Evolutionary conservation across 2,888 invertebrate genomes (phyloP).

Genomic region (Metalampra italica): DNA sequence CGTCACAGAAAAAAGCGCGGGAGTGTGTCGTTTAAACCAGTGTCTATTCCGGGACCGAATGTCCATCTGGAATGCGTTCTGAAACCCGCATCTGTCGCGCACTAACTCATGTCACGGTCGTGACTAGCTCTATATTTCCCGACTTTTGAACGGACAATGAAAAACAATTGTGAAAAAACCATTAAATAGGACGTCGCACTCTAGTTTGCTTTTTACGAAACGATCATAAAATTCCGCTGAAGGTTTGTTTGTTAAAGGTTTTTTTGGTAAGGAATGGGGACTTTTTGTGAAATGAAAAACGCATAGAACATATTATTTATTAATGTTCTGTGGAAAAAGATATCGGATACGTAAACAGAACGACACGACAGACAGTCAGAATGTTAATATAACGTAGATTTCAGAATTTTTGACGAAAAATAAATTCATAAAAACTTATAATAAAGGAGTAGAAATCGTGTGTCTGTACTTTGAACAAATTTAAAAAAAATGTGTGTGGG

Average conservation of each 20-base stretch:
- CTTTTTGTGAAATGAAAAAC: not conserved
- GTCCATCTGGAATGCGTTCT: constrained; percentile 47
- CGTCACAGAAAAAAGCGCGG: constrained; percentile 22
- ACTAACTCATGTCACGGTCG: constrained; percentile 47
- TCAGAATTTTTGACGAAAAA: no score
- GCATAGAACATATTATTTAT: no score
- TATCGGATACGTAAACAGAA: no score
- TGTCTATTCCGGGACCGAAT: constrained; percentile 44
- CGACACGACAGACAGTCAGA: no score
- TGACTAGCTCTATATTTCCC: constrained; percentile 4
- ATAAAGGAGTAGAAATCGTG: no score
- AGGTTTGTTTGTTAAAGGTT: not conserved
- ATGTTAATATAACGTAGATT: no score
- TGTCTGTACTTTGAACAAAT: no score
- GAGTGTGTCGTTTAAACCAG: constrained; percentile 33
- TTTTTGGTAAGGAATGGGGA: not conserved
- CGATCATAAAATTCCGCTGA: constrained; percentile 1
- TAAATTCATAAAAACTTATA: no score
- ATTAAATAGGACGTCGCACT: constrained; percentile 14
- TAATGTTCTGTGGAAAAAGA: no score
- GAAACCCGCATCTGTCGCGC: constrained; percentile 53
- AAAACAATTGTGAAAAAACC: constrained; percentile 17
- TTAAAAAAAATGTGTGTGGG: no score
- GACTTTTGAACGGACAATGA: constrained; percentile 7
- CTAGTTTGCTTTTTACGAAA: constrained; percentile 6